phyloP scores from a whole-genome alignment of 1,140 invertebrate species.

The Teleogryllus occipitalis region DNA sequence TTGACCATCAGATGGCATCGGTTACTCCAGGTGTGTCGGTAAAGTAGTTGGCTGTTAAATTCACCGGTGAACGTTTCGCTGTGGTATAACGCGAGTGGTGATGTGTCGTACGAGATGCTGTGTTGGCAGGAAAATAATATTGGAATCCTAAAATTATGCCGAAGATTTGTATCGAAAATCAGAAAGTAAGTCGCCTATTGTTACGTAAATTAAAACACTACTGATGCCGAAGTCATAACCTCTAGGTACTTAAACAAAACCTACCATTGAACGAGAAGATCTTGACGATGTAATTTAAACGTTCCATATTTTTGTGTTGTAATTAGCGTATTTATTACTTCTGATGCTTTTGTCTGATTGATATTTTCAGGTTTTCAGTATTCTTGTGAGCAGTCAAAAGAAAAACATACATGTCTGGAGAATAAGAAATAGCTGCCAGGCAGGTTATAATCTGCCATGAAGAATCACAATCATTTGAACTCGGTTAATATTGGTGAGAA shows the following conservation, averaged over 20 bases:
- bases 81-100: neutral
- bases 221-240: neutral
- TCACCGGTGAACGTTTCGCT: neutral
- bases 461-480: neutral
- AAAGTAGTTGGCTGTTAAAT: neutral
- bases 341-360: too few relatives aligned
- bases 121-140: neutral
- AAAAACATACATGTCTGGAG: neutral
- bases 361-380: too few relatives aligned
- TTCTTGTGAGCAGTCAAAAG: neutral
- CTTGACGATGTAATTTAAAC: too few relatives aligned
- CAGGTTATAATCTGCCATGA: neutral
- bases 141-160: neutral
- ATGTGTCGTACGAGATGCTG: neutral
- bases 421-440: neutral
- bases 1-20: neutral
- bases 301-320: too few relatives aligned
- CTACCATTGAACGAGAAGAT: too few relatives aligned
- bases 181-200: too few relatives aligned
- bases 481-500: neutral
- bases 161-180: too few relatives aligned
- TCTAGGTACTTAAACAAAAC: neutral
- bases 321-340: too few relatives aligned
- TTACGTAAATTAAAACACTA: too few relatives aligned
- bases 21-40: neutral